Base-by-base conservation (phyloP, 2,797 vertebrate genomes). In the Microctenopoma steveboyesi region DNA sequence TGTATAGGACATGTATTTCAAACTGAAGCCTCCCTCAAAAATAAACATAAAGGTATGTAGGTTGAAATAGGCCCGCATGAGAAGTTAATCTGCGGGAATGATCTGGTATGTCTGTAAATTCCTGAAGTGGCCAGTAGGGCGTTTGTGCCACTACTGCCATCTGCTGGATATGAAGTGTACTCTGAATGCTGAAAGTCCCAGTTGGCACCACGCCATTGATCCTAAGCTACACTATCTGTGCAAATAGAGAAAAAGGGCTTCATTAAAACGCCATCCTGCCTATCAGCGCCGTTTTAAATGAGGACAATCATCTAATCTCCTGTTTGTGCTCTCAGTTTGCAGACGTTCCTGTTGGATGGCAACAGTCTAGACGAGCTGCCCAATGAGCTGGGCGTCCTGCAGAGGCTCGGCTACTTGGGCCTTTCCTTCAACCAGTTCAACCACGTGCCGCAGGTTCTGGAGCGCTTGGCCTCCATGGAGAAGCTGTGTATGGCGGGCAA, bases 401-500 rank as follows among this genome's bases (percentile, higher is more conserved):
- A 94, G 78, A 94, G 95, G 64, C 95, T 99, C 35, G 93, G 89
- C 78, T 99, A 98, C 22, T 82, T 98, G 15, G 95, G 98, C 49
- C 93, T 99, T 69, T 98, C 98, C 82, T 99, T 99, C 92, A 99
- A 99, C 4, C 96, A 97, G 78, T 98, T 99, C 92, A 89, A 81
- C 53, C 88, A 93, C 84, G 92, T 99, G 86, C 98, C 98, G 4
- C 91, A 93, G 43, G 95, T 98, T 28, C 82, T 99, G 85, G 96
- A 98, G 92, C 95, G 95, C 47, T 67, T 99, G 76, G 85, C 92
- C 42, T 93, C 94, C 66, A 92, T 98, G 93, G 97, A 99, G 87
- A 96, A 95, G 67, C 95, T 99, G 37, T 99, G 98, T 76, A 98
- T 99, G 97, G 94, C 97, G 1, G 97, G 98, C 63, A 99, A 99